Base-by-base conservation (phyloP, 2,888 invertebrate genomes). In the Bombyx huttoni region DNA sequence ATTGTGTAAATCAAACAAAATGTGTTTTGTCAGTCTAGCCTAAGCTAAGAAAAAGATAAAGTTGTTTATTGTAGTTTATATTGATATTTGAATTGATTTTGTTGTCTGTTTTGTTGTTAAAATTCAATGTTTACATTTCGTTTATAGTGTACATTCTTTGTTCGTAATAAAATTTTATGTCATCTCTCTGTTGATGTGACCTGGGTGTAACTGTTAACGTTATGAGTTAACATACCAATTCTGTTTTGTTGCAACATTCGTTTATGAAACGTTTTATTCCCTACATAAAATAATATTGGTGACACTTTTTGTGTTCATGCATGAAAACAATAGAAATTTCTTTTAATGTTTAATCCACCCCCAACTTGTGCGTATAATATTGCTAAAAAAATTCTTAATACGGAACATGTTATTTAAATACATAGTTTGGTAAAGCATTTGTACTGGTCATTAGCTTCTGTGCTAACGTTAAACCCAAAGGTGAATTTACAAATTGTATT, bases 21-120 rank as follows among this genome's bases (percentile, higher is more conserved):
- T 83, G 81, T 83, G 82, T 80, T 85, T 84, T 84, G 83, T 71
- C 82, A 86, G 83, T 69, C 71, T 73, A 81, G 84, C 81, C 82
- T 84, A 85, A 86, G 84, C 87, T 87, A 86, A 80, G 77, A 85
- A 82, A 79, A 77, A 72, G 57, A 71, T 73, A 75, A 77, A 80
- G 69, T 72, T 71, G 63, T 76, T 57, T 74, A 24, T 61, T 62
- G 70, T 64, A 65, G 61, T 72, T 64, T 57, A 66, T 67, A 64
- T 68, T 53, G 54, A 57, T 59, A 12, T 40, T 57, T 48, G 50
- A 51, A 55, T 47, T 48, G 14, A n/a, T 48, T 48, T 34, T 34
- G 48, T 48, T 24, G n/a, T 34, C 33, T 48, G 48, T 24, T 48
- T 33, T n/a, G n/a, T n/a, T n/a, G n/a, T n/a, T 24, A 48, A 48